A percentile compares a stretch with the other conserved stretches of the same genome.
These are phyloP conservation scores for Eristalis arbustorum DNA, from an alignment of 2,888 invertebrate genomes.

Conservation along the genomic window DNA sequence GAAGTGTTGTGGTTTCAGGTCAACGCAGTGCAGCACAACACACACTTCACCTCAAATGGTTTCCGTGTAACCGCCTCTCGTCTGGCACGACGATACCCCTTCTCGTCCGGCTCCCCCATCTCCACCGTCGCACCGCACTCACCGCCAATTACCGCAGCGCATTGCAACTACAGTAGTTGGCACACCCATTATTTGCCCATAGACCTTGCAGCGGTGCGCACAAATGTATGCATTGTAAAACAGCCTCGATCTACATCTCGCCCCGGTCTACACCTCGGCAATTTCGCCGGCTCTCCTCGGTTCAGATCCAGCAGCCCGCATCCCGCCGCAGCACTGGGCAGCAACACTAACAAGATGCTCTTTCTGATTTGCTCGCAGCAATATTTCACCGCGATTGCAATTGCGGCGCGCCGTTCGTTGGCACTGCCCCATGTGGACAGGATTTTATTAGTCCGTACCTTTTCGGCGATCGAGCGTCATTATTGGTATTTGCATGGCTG, in stretches of 20 bases:
- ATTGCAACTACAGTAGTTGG: background rate
- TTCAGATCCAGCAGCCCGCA: background rate
- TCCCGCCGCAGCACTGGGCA: background rate
- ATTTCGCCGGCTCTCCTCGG: background rate
- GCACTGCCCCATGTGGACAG: background rate
- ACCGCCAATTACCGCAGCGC: background rate
- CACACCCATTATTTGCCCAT: background rate
- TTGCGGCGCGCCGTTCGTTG: background rate
- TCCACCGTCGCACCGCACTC: background rate
- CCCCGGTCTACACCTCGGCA: background rate
- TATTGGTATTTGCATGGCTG: background rate
- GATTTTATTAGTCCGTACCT: background rate
- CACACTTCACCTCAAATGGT: background rate
- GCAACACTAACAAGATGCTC: background rate
- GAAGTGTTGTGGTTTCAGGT: background rate
- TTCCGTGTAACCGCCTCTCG: background rate
- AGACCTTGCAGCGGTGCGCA: background rate
- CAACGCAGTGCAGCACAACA: background rate
- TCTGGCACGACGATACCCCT: background rate
- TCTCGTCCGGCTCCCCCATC: background rate
- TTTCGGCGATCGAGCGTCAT: background rate
- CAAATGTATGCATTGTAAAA: background rate
- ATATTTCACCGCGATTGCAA: background rate
- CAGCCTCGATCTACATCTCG: background rate
- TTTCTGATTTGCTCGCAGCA: background rate